phyloP scores from a whole-genome alignment of 2,888 invertebrate genomes.

The Eumerus sabulonum region DNA sequence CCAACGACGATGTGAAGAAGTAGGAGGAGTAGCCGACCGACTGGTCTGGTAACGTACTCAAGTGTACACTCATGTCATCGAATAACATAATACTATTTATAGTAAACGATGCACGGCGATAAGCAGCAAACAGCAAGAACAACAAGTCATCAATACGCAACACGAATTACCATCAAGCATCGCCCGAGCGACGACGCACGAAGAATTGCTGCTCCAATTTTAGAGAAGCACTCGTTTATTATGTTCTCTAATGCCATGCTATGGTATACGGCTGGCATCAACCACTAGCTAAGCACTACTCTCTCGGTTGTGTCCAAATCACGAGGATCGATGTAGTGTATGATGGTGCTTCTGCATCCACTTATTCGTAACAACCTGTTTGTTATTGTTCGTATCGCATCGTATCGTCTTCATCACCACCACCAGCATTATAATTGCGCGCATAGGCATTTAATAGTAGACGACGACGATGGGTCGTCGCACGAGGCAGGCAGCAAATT shows the following conservation, averaged over 20 bases:
- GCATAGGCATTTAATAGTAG: no score
- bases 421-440: no score
- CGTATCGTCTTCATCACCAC: no score
- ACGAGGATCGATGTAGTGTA: conserved; percentile 28
- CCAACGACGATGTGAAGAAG: not conserved
- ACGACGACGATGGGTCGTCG: no score
- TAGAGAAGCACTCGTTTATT: conserved; percentile 55
- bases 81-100: conserved; percentile 41
- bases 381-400: conserved; percentile 46
- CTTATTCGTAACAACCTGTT: conserved; percentile 62
- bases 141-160: conserved; percentile 18
- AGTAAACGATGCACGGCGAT: conserved; percentile 28
- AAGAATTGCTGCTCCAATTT: conserved; percentile 60
- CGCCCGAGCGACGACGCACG: conserved; percentile 24
- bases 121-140: conserved; percentile 6
- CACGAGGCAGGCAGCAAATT: no score
- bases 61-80: conserved; percentile 17
- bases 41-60: conserved; percentile 28
- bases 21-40: conserved; percentile 28
- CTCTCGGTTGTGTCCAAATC: no score
- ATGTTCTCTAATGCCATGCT: conserved; percentile 50
- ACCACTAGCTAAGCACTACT: conserved; percentile 20
- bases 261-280: not conserved
- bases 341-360: conserved; percentile 47
- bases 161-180: not conserved